Evolutionary conservation across 2,888 invertebrate genomes (phyloP).

Genomic region (Keiferia lycopersicella): DNA sequence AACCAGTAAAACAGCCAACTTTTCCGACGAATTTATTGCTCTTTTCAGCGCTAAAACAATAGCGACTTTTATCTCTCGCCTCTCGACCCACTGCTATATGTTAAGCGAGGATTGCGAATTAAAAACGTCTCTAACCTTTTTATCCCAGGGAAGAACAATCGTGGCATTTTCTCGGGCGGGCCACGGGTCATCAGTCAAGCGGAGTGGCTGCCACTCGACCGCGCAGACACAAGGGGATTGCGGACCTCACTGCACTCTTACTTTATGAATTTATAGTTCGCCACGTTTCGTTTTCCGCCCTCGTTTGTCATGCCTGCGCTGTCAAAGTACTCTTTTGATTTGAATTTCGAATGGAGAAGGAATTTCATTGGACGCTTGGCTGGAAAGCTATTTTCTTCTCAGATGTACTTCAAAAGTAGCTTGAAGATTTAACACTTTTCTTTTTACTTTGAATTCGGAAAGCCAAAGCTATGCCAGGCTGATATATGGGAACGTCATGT

Average conservation of each 20-base stretch:
- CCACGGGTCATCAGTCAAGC: slow-evolving; percentile 56
- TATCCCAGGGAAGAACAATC: slow-evolving; percentile 43
- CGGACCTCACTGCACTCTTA: slow-evolving; percentile 63
- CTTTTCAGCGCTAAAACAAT: slow-evolving; percentile 22
- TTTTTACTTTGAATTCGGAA: not conserved
- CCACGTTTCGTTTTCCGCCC: slow-evolving; percentile 56
- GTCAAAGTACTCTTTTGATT: slow-evolving; percentile 43
- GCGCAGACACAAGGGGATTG: slow-evolving; percentile 51
- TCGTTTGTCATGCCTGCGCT: slow-evolving; percentile 56
- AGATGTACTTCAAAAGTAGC: not conserved
- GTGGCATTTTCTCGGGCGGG: slow-evolving; percentile 48
- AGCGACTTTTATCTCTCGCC: slow-evolving; percentile 20
- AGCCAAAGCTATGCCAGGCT: not conserved
- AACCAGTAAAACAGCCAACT: slow-evolving; percentile 11
- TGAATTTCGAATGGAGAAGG: slow-evolving; percentile 33
- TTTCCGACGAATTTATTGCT: slow-evolving; percentile 21
- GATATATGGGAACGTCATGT: not conserved
- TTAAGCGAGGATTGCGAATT: slow-evolving; percentile 29
- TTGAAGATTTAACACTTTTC: not conserved
- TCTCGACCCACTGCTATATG: slow-evolving; percentile 19
- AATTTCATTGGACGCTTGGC: slow-evolving; percentile 18
- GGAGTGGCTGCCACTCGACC: slow-evolving; percentile 60
- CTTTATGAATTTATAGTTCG: slow-evolving; percentile 59
- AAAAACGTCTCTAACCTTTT: slow-evolving; percentile 29
- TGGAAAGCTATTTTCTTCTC: slow-evolving; percentile 9